Base-by-base conservation (phyloP, 2,797 vertebrate genomes). In the Rhynchotus rufescens region DNA sequence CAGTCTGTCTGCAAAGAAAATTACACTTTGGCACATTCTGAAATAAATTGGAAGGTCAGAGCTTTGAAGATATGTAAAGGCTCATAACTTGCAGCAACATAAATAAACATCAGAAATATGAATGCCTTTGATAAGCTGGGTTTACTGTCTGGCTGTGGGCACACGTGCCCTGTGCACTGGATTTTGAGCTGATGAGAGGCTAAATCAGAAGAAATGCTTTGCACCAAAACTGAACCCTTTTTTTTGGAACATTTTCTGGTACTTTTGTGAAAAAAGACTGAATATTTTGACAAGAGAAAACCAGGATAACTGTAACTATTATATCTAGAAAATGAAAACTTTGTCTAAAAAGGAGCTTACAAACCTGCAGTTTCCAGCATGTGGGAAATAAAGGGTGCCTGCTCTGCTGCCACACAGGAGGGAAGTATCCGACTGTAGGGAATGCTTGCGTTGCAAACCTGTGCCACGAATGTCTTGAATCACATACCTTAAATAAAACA, bases 341-440 rank as follows among this genome's bases (percentile, higher is more conserved):
- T 21, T 15, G 22, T 4, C 28, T 71, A 38, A 60, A 25, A 44
- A 21, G 10, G 36, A 56, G 47, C 6, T 21, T n/a, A 49, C 76
- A 23, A 20, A 19, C 20, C 5, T 2, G 21, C 2, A 30, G 44
- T 38, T 40, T 30, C 51, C 32, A 40, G 20, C 44, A 4, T 12
- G 38, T 1, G 7, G 9, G 7, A 30, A 90, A 49, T 22, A 81
- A 60, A 38, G 25, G n/a, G 36, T 4, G 15, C 52, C 51, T 10
- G 21, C 12, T 30, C 82, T 30, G 26, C 49, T 36, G 10, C 20
- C 12, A 20, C 8, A 25, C 7, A 60, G 2, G 8, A 42, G 84
- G 11, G 52, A 4, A 10, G 25, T 28, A 19, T 10, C 23, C 1
- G 1, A 26, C 8, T 10, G 16, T 1, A 64, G 12, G 49, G 20